phyloP scores from a whole-genome alignment of 2,888 invertebrate genomes.

The Pheosia tremula region DNA sequence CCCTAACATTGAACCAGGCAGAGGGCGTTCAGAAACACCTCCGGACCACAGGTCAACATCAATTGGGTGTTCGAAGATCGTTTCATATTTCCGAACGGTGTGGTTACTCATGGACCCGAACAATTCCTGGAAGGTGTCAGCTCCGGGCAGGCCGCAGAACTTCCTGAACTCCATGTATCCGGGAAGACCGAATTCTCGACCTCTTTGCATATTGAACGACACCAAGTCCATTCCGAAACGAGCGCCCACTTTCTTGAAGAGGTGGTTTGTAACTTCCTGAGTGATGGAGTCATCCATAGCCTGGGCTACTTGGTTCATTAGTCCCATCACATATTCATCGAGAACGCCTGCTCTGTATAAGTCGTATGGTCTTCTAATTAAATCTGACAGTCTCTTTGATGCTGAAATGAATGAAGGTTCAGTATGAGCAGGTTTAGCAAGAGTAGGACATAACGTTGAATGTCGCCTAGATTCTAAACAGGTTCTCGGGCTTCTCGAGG shows the following conservation, averaged over 20 bases:
- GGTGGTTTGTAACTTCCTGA: slow-evolving; percentile 94
- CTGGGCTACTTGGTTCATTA: slow-evolving; percentile 97
- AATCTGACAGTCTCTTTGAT: slow-evolving; percentile 93
- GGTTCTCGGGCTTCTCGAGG: background rate
- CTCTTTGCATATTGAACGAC: slow-evolving; percentile 96
- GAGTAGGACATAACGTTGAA: background rate
- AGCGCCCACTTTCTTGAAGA: slow-evolving; percentile 92
- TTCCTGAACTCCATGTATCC: slow-evolving; percentile 97
- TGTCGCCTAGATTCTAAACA: background rate
- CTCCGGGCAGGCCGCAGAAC: slow-evolving; percentile 93
- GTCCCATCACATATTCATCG: slow-evolving; percentile 96
- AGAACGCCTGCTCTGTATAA: slow-evolving; percentile 95
- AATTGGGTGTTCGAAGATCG: slow-evolving; percentile 94
- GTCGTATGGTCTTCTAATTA: slow-evolving; percentile 95
- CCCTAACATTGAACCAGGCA: slow-evolving; percentile 96
- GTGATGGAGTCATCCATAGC: slow-evolving; percentile 98
- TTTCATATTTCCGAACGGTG: slow-evolving; percentile 91
- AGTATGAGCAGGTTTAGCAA: background rate
- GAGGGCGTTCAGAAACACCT: slow-evolving; percentile 95
- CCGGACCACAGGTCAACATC: slow-evolving; percentile 98
- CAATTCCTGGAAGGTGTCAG: slow-evolving; percentile 91
- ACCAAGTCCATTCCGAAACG: slow-evolving; percentile 95
- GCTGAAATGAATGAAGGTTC: slow-evolving; percentile 81
- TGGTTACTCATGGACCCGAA: slow-evolving; percentile 95
- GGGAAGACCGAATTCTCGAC: slow-evolving; percentile 95